Evolutionary conservation across 1,140 invertebrate species (phyloP).

Genomic region (Halesus radiatus): DNA sequence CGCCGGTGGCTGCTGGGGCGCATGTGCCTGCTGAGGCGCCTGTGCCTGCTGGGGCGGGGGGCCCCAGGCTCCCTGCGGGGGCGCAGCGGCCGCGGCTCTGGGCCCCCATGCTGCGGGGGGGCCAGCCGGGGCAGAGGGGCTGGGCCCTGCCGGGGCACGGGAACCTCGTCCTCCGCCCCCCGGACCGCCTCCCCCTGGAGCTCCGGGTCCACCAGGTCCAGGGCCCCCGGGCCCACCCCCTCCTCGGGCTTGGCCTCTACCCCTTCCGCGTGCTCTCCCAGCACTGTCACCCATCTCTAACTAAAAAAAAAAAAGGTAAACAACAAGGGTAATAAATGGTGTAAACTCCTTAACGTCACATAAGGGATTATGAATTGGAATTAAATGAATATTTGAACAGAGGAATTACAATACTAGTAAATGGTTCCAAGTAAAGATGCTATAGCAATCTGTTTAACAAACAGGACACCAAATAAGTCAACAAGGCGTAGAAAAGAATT

Average conservation of each 20-base stretch:
- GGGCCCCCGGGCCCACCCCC: background rate
- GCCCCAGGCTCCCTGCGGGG: background rate
- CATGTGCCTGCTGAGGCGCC: background rate
- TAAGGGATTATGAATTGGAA: no score
- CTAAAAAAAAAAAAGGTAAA: background rate
- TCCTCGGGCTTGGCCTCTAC: constrained; percentile 3
- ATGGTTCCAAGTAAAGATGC: no score
- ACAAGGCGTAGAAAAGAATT: no score
- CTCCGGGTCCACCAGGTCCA: background rate
- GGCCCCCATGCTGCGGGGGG: background rate
- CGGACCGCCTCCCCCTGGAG: background rate
- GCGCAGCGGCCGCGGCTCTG: background rate
- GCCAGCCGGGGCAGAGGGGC: background rate
- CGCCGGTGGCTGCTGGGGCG: background rate
- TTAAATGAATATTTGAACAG: no score
- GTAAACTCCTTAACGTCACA: no score
- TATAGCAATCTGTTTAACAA: no score
- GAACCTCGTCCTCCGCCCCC: background rate
- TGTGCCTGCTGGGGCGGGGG: background rate
- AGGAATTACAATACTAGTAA: no score
- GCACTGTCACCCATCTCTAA: background rate
- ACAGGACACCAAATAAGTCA: no score
- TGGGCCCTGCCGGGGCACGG: background rate
- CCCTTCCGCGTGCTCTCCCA: constrained; percentile 15
- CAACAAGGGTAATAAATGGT: no score